Percentiles rank a stretch among this genome's conserved stretches.
Conservation (phyloP, 2,113 vertebrate genomes). For the Chionomys nivalis region DNA sequence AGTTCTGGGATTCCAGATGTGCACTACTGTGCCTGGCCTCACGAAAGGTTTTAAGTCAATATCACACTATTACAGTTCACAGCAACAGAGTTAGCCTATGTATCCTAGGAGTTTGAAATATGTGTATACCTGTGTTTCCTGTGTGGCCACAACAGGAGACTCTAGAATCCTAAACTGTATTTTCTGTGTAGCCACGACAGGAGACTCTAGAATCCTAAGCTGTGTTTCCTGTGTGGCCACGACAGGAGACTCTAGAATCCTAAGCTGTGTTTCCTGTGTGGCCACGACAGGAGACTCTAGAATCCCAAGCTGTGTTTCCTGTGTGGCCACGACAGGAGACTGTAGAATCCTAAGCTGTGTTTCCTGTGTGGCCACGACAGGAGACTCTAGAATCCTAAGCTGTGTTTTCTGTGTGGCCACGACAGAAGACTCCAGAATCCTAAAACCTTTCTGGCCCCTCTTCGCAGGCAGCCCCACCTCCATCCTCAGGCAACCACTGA, state of each 20-base stretch:
- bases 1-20: not conserved
- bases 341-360: not conserved
- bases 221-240: not conserved
- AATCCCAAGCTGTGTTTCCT: not conserved
- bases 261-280: not conserved
- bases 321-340: not conserved
- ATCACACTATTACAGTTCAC: conserved; percentile 24
- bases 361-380: not conserved
- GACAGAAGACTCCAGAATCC: too few relatives aligned
- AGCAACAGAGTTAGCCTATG: not conserved
- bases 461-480: not conserved
- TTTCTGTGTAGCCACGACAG: too few relatives aligned
- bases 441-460: not conserved
- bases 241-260: not conserved
- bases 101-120: conserved; percentile 39
- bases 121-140: not conserved
- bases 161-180: too few relatives aligned
- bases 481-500: not conserved
- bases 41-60: not conserved
- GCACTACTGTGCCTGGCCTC: too few relatives aligned
- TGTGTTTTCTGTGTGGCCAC: not conserved
- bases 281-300: not conserved
- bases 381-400: not conserved
- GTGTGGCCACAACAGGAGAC: too few relatives aligned
- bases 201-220: not conserved